Conservation (phyloP, 2,797 vertebrate genomes). For the Gobio occitaniae region DNA sequence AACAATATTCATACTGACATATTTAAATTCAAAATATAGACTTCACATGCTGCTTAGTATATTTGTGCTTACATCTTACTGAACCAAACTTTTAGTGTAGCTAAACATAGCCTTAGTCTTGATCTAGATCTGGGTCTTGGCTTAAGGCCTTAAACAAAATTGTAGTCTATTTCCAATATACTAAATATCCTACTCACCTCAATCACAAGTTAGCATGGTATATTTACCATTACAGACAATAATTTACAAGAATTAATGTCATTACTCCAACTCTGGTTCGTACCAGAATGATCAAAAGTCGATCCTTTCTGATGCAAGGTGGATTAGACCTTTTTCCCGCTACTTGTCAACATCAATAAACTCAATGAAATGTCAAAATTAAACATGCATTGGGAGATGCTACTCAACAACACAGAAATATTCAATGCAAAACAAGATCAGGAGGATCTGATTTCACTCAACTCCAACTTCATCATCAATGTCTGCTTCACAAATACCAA, state of each 20-base stretch:
- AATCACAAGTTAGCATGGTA: neutral
- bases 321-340: neutral
- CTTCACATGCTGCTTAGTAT: neutral
- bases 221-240: neutral
- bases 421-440: neutral
- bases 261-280: neutral
- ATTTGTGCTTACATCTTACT: neutral
- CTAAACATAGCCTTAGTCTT: neutral
- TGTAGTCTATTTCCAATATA: neutral
- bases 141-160: neutral
- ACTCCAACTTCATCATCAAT: neutral
- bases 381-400: neutral
- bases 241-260: neutral
- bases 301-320: neutral
- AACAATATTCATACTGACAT: neutral
- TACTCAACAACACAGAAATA: neutral
- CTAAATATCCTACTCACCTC: neutral
- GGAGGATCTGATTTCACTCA: neutral
- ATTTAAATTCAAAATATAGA: neutral
- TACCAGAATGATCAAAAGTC: neutral
- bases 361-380: neutral
- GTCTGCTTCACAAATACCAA: neutral
- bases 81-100: neutral
- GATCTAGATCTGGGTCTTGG: neutral
- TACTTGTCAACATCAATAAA: neutral